Conservation (phyloP, 2,797 vertebrate species). For the Lepilemur septentrionalis region DNA sequence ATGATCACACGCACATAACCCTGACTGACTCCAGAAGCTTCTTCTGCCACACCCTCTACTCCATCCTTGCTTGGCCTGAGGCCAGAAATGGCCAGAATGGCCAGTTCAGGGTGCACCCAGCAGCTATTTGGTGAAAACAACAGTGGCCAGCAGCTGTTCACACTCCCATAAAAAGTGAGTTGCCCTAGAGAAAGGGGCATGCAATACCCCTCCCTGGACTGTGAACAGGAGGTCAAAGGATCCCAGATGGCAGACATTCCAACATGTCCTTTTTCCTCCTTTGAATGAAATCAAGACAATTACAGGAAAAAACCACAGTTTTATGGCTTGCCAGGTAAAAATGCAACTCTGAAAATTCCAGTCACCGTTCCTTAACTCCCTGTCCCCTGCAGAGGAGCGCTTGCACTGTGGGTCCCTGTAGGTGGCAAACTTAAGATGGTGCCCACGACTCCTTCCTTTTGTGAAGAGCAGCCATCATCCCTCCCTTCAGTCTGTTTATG, state of each 20-base stretch:
- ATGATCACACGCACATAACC: neutral
- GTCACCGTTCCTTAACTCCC: neutral
- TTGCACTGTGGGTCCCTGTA: accelerated
- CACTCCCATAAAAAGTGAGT: neutral
- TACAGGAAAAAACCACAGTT: neutral
- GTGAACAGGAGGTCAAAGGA: neutral
- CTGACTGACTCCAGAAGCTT: neutral
- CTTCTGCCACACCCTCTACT: neutral
- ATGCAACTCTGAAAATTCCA: neutral
- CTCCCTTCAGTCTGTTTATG: neutral
- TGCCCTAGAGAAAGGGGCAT: neutral
- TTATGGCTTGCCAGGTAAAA: neutral
- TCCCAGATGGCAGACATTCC: neutral
- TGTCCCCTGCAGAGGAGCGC: accelerated
- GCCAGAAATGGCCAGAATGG: neutral
- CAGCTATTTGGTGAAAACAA: neutral
- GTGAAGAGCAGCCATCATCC: neutral
- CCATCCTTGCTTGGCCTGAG: neutral
- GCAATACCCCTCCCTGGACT: neutral
- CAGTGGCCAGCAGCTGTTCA: neutral
- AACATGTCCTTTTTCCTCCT: neutral
- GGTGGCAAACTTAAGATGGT: neutral
- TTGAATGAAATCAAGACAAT: neutral
- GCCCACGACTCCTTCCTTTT: neutral
- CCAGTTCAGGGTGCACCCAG: neutral